Percentiles rank a stretch among this genome's conserved stretches.
These are phyloP conservation scores for Thamnaconus septentrionalis DNA, from an alignment of 2,113 vertebrate species.

Conservation along the genomic window DNA sequence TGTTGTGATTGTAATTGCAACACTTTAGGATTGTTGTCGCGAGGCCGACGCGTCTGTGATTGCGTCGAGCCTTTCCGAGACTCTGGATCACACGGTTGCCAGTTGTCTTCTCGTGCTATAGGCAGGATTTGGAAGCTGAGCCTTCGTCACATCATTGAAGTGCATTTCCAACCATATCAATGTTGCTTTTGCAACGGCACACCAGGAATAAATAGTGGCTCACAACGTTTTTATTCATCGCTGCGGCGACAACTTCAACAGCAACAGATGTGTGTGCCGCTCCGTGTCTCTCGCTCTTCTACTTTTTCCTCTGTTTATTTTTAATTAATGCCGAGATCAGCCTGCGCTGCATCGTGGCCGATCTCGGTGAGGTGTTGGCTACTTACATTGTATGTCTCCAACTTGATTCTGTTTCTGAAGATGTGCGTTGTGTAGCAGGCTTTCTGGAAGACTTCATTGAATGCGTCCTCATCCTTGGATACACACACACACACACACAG, in stretches of 20 bases:
- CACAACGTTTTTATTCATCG: too few species aligned
- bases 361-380: neutral
- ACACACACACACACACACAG: neutral
- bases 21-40: neutral
- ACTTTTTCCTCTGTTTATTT: conserved; percentile 2
- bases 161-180: too few species aligned
- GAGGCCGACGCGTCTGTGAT: neutral
- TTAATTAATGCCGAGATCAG: conserved; percentile 16
- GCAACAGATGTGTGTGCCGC: too few species aligned
- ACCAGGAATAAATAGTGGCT: too few species aligned
- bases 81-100: too few species aligned
- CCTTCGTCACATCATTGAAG: too few species aligned
- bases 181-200: too few species aligned
- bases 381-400: conserved; percentile 93
- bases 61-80: too few species aligned
- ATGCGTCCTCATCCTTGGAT: conserved; percentile 79
- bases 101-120: too few species aligned
- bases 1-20: conserved; percentile 38
- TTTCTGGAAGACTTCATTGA: conserved; percentile 87
- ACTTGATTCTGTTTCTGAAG: conserved; percentile 86
- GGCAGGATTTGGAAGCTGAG: too few species aligned
- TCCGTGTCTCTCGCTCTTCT: conserved; percentile 18
- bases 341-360: conserved; percentile 7
- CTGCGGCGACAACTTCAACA: too few species aligned
- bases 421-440: conserved; percentile 83